A percentile compares a stretch with the other conserved stretches of the same genome.
phyloP scores from a whole-genome alignment of 2,113 vertebrate species.

The Callionymus lyra region DNA sequence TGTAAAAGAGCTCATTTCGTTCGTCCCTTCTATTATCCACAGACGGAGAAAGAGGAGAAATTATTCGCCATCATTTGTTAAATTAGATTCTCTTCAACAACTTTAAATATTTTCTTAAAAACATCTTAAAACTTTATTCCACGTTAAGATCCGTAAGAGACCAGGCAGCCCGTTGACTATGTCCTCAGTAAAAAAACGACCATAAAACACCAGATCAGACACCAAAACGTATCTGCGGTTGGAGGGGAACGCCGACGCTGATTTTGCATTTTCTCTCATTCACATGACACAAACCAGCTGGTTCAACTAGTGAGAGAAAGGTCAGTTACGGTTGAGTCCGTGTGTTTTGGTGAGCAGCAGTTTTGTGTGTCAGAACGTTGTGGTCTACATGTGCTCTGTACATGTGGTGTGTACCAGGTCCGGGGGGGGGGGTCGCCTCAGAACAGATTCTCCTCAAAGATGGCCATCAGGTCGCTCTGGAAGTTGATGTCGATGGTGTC shows the following conservation, averaged over 20 bases:
- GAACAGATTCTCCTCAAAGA: constrained; percentile 91
- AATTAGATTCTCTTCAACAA: too few species aligned
- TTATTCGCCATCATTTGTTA: too few species aligned
- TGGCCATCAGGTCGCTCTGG: constrained; percentile 91
- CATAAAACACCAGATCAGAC: constrained; percentile 20
- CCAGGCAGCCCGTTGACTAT: too few species aligned
- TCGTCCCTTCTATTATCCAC: too few species aligned
- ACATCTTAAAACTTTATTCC: too few species aligned
- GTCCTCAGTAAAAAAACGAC: constrained; percentile 1
- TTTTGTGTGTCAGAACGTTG: neutral
- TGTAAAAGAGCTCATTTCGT: too few species aligned
- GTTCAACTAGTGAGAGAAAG: constrained; percentile 38
- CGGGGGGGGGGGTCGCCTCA: constrained; percentile 57
- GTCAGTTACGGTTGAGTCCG: constrained; percentile 26
- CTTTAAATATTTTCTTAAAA: too few species aligned
- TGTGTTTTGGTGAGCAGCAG: constrained; percentile 1
- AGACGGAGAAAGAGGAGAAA: too few species aligned
- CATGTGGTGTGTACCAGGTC: constrained; percentile 18
- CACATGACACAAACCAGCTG: constrained; percentile 43
- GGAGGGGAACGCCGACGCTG: constrained; percentile 11
- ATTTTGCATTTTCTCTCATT: constrained; percentile 14
- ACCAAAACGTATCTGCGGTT: constrained; percentile 35
- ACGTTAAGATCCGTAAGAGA: too few species aligned
- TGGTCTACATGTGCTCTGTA: constrained; percentile 11
- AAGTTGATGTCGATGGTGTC: constrained; percentile 94